Base-by-base conservation (phyloP, 2,797 vertebrate genomes). In the Oceanodroma leucorhoa region DNA sequence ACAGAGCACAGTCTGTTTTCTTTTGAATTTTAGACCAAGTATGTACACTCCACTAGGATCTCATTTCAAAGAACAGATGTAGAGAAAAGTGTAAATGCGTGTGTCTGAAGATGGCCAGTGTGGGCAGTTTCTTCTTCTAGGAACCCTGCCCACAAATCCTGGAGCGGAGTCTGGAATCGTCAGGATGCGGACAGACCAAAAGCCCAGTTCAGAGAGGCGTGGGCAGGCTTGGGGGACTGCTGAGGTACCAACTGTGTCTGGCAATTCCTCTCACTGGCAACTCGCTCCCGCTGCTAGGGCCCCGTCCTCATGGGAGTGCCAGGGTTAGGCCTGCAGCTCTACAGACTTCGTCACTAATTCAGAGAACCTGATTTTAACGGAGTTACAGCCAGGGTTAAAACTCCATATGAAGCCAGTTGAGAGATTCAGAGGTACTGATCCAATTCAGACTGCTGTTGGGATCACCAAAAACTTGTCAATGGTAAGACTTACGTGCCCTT, bases 251-350 rank as follows among this genome's bases (percentile, higher is more conserved):
- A 34, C 11, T 6, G 2, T 34, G 40, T 54, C 36, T 19, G 38
- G 36, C 15, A 48, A 8, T 15, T 87, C 46, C 55, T 51, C 20
- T 54, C 54, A 30, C 2, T 60, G n/a, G 66, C 46, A 65, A 15
- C 61, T 64, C 9, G 2, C 14, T 72, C 34, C 53, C 62, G 58
- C 43, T 61, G 36, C 40, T 57, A 72, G 66, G 78, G 78, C 36
- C 79, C 66, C 4, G 2, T 81, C 55, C 29, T 70, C 77, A 21
- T 11, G 82, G 78, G 51, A 87, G 67, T 1, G 4, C 30, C 40
- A 41, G 70, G 46, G 90, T 89, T 94, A 93, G 67, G 40, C 60
- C 55, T 66, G 48, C 84, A 82, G 75, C 78, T 92, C 51, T 71
- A 85, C 23, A 60, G 58, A 51, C 27, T 82, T 83, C 55, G 32